Evolutionary conservation across 2,888 invertebrate genomes (phyloP).

Genomic region (Calameuta pallipes): DNA sequence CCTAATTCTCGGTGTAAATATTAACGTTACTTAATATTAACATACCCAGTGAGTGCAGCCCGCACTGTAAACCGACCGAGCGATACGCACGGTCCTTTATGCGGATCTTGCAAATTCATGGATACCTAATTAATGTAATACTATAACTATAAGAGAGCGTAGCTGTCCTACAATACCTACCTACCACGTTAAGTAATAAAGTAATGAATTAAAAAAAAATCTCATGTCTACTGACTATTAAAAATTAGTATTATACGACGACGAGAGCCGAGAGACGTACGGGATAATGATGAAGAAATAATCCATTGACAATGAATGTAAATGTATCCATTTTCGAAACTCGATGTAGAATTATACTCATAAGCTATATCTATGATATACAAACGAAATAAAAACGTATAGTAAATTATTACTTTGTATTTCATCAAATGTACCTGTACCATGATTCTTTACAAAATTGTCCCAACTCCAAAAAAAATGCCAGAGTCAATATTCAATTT

Average conservation of each 20-base stretch:
- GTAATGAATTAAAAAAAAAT: conserved; percentile 48
- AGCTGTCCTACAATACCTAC: conserved; percentile 63
- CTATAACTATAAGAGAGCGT: conserved; percentile 57
- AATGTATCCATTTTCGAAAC: conserved; percentile 67
- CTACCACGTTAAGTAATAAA: conserved; percentile 59
- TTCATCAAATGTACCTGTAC: background rate
- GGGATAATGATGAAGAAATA: conserved; percentile 50
- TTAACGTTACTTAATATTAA: conserved; percentile 59
- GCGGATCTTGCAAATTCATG: conserved; percentile 19
- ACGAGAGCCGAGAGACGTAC: conserved; percentile 36
- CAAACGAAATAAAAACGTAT: conserved; percentile 66
- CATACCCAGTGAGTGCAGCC: conserved; percentile 38
- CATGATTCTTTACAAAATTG: background rate
- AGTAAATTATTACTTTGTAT: background rate
- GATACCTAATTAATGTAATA: conserved; percentile 63
- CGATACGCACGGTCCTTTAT: background rate
- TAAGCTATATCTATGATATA: conserved; percentile 67
- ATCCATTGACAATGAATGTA: conserved; percentile 67
- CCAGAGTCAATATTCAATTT: background rate
- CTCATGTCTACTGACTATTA: conserved; percentile 60
- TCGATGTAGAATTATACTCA: conserved; percentile 67
- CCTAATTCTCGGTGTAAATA: conserved; percentile 65
- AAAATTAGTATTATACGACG: conserved; percentile 58
- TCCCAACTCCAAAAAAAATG: background rate
- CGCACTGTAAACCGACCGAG: background rate